These are phyloP conservation scores for Crotophaga sulcirostris DNA, from an alignment of 2,113 vertebrate genomes.

Conservation along the genomic window DNA sequence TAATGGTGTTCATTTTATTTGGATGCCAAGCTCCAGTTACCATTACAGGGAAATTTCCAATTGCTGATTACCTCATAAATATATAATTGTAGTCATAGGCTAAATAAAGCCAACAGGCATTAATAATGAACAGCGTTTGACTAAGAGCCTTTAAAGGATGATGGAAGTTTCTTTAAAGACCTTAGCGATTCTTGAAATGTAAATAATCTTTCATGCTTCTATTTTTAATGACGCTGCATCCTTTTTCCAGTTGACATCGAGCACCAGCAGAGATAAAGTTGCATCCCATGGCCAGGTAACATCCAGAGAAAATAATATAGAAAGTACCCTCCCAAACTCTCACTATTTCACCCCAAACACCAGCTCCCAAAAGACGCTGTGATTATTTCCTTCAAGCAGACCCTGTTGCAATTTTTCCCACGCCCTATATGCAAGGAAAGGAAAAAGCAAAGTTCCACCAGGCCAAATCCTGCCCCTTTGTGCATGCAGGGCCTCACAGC, in stretches of 20 bases:
- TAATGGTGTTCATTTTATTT: slow-evolving; percentile 78
- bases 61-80: slow-evolving; percentile 86
- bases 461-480: neutral
- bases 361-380: neutral
- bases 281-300: neutral
- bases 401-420: accelerated
- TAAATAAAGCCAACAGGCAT: slow-evolving; percentile 75
- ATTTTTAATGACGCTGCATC: slow-evolving; percentile 66
- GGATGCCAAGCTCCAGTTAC: slow-evolving; percentile 83
- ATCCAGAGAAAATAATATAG: neutral
- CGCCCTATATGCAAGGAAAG: neutral
- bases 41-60: slow-evolving; percentile 84
- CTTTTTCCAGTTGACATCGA: neutral
- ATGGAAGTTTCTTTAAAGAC: slow-evolving; percentile 57
- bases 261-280: neutral
- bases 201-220: slow-evolving; percentile 71
- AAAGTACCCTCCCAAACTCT: accelerated
- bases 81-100: slow-evolving; percentile 82
- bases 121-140: slow-evolving; percentile 76
- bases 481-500: accelerated
- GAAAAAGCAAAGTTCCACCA: neutral
- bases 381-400: neutral
- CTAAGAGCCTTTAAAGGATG: slow-evolving; percentile 53
- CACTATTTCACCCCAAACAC: neutral
- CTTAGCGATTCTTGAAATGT: slow-evolving; percentile 70